Base-by-base conservation (phyloP, 92 coral and sea anemone genomes). In the Phenganax marumi region DNA sequence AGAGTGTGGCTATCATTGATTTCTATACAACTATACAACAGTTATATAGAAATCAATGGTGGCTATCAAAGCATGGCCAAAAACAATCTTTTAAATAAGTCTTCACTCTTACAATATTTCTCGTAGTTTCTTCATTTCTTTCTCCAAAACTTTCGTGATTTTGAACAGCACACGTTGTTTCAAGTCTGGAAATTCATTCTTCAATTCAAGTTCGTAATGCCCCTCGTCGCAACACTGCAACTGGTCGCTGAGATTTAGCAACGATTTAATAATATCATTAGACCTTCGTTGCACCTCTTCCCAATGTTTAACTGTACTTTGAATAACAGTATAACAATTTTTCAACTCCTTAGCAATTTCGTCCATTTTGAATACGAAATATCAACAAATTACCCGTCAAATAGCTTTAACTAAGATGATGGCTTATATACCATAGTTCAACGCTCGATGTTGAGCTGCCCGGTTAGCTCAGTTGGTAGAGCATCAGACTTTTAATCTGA, bases 401-500 rank as follows among this genome's bases (percentile, higher is more conserved):
- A 25, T 33, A 68, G 3, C 7, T 12, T 18, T 49, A 16, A 16
- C 43, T 33, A 69, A 26, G 51, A 49, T 4, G 52, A 69, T 0
- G 17, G n/a, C 11, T 52, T 74, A 74, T 52, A 74, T 74, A 7
- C 9, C 22, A 18, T 23, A n/a, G 61, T 74, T 74, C 17, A 1
- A 52, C 48, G 8, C 21, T 3, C 7, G 6, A 0, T 7, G 47
- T 46, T 33, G 52, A 78, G 83, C 93, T 74, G 97, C 98, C 98
- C 98, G 97, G 95, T 94, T 94, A 94, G 98, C 98, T 94, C 98
- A 94, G 98, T 90, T 88, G 98, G 98, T 94, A 94, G 98, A 94
- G 97, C 98, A 94, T 94, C 98, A 94, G 98, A 92, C 98, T 94
- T 94, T 94, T 94, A 94, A 94, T 94, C 98, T 94, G 98, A 94